phyloP scores from a whole-genome alignment of 2,797 vertebrate species.

The Scolopax bukidnonensis region DNA sequence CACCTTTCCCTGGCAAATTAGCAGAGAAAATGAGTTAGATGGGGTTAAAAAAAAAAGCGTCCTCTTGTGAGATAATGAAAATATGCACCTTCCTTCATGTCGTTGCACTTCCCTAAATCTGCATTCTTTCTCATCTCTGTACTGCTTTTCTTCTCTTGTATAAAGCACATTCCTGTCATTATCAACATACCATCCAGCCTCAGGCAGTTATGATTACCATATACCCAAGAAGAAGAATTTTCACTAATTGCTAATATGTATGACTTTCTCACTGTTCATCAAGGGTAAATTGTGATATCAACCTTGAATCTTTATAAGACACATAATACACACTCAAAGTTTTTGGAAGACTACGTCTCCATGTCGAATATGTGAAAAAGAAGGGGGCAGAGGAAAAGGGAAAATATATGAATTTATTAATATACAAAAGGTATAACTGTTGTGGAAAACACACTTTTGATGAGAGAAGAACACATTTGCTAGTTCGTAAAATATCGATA shows the following conservation, averaged over 20 bases:
- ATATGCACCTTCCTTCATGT: neutral
- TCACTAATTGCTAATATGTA: constrained; percentile 3
- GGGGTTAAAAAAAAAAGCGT: neutral
- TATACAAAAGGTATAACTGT: neutral
- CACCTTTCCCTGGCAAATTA: neutral
- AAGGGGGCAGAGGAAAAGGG: neutral
- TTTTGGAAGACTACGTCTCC: neutral
- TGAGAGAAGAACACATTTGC: neutral
- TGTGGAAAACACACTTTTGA: neutral
- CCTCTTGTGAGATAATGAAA: neutral
- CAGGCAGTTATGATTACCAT: neutral
- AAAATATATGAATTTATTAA: neutral
- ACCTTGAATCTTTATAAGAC: neutral
- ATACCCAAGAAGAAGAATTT: neutral
- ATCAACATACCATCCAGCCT: neutral
- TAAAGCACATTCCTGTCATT: neutral
- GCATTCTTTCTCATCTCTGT: neutral
- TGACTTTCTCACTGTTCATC: neutral
- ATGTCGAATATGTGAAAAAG: neutral
- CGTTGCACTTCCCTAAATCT: neutral
- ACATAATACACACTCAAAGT: neutral
- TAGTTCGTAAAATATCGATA: neutral
- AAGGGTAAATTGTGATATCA: neutral
- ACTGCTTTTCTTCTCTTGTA: neutral
- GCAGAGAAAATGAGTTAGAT: neutral